Evolutionary conservation across 2,888 invertebrate genomes (phyloP), one percentile per base, ranked within the genome.

Genomic region (Andrena hattorfiana): DNA sequence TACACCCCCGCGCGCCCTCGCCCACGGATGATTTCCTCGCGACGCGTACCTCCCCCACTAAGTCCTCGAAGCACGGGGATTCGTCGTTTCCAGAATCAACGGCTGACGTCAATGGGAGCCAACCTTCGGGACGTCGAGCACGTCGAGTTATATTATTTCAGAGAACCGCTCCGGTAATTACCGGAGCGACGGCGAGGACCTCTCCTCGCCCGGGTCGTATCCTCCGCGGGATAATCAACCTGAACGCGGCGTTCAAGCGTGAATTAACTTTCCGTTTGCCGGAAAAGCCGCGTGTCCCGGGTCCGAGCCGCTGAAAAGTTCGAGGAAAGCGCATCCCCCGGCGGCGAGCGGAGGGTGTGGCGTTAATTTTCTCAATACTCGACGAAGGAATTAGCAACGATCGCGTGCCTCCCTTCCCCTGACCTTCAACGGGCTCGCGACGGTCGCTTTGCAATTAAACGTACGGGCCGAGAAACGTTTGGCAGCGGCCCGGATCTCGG

Each of bases 51-150:
- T 30, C 71, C 77, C 75, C 79, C 70, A 59, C 66, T 59, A 23
- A 20, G 32, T 69, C 54, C 26, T 60, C 49, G 71, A 73, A 75
- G 70, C 68, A 78, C 83, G 85, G 83, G 84, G 82, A 87, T 87
- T 86, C 87, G 88, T 79, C 78, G 86, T 83, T 85, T 80, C 64
- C 78, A 73, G 77, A 75, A 87, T 89, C 87, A 83, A 81, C 84
- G 81, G 72, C 66, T 89, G 89, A 89, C 90, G 89, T 90, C 89
- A 89, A 90, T 88, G 86, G 84, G 83, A 76, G 72, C 72, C 80
- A 78, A 78, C 81, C 86, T 88, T 77, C 73, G 56, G 82, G 30
- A 60, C 72, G 70, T 54, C 42, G 63, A 63, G 54, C 59, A 64
- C 75, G 73, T 76, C 63, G 72, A 77, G 77, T 86, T 66, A 70